Evolutionary conservation across 2,113 vertebrate genomes (phyloP), one percentile per base, ranked within the genome.

Genomic region (Mobula hypostoma): DNA sequence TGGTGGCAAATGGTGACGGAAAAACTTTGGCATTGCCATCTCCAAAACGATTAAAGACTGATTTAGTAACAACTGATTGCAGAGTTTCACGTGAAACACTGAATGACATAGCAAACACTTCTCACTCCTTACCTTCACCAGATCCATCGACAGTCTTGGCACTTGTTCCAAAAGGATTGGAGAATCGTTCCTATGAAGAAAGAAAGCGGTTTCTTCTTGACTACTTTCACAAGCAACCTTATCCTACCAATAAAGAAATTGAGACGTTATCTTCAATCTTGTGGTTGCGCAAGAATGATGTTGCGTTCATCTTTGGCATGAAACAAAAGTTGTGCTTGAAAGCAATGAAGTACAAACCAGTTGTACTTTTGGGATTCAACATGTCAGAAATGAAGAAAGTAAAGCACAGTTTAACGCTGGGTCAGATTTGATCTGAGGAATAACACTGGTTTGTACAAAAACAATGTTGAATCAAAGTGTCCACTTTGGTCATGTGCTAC

Each of bases 221-320:
- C 94, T 99, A 99, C 96, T 99, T 99, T 95, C 97, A 99, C 68
- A 94, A 95, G 94, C 98, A 97, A 95, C 99, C 99, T 0, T 99
- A 99, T 94, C 96, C 98, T 0, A 97, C 95, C 94, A 98, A 97
- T 95, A 96, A 96, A 56, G 99, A 99, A 96, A 88, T 97, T 5
- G 96, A 98, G 3, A 96, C 98, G 76, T 96, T 99, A 61, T 97
- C 98, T 91, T 96, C 74, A 12, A 96, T 97, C 80, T 95, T 99
- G 0, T 96, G 95, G 7, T 95, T 97, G 0, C 97, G 97, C 96
- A 99, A 98, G 95, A 95, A 97, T 0, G 99, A 99, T 21, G 95
- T 99, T 94, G 96, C 96, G 0, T 97, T 97, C 0, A 97, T 97
- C 95, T 98, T 99, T 95, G 97, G 97, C 19, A 98, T 96, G 94